phyloP scores from a whole-genome alignment of 2,113 vertebrate species.

The Boleophthalmus pectinirostris region DNA sequence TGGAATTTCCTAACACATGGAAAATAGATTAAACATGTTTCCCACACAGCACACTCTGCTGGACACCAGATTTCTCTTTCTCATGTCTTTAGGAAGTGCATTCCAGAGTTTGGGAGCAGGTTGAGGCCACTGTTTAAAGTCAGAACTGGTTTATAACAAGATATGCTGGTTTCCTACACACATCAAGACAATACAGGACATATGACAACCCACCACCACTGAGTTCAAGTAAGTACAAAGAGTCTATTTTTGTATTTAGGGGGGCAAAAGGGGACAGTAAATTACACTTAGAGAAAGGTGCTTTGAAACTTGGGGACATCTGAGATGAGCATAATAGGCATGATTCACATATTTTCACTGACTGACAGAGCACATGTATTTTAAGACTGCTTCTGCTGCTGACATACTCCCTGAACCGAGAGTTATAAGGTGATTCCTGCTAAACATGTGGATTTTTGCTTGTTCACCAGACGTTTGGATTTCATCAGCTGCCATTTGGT shows the following conservation, averaged over 20 bases:
- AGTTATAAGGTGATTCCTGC: not conserved
- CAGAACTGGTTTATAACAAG: not conserved
- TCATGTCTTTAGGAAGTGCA: not conserved
- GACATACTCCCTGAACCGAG: not conserved
- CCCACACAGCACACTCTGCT: not conserved
- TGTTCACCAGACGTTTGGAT: not conserved
- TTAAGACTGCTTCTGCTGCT: not conserved
- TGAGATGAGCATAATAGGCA: not conserved
- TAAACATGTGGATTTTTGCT: not conserved
- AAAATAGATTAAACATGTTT: not conserved
- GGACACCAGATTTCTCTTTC: not conserved
- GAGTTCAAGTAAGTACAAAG: not conserved
- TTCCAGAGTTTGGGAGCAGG: conserved; percentile 1
- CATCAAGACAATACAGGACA: too few species aligned
- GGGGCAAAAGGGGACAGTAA: not conserved
- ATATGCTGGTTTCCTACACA: not conserved
- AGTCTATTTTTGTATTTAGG: not conserved
- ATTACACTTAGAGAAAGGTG: not conserved
- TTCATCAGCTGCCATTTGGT: not conserved
- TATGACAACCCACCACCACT: not conserved
- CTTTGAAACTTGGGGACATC: not conserved
- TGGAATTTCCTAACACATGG: not conserved
- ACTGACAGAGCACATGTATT: not conserved
- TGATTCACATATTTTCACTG: not conserved
- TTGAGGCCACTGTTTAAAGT: not conserved